Evolutionary conservation across 2,113 vertebrate genomes (phyloP), one percentile per base, ranked within the genome.

Genomic region (Pelecanoides urinatrix): DNA sequence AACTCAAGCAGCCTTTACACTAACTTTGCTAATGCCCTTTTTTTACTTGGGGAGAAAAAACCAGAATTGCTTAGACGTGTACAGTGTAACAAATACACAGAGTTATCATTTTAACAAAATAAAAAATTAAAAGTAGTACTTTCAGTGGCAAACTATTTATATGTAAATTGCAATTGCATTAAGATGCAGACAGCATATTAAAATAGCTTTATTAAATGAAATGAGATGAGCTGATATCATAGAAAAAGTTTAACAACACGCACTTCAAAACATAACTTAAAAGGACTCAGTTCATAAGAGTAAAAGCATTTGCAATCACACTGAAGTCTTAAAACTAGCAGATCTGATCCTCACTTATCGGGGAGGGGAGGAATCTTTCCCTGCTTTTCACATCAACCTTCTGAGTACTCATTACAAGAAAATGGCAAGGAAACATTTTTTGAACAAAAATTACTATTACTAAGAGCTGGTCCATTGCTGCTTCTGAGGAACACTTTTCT

Each of bases 161-260:
- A 56, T 62, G 85, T 44, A 82, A 93, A 93, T 9, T 50, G 12
- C 21, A 91, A 87, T 29, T 77, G 17, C n/a, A 62, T 59, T 90
- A 81, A 92, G 77, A 92, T 0, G 0, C 55, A 78, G 45, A 52
- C 34, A 77, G 76, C 45, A 81, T 87, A 93, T 91, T 91, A 74
- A 91, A 90, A 90, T 32, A 78, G 26, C 26, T 89, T 87, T 94
- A 77, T 77, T 85, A 78, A 87, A 94, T 55, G 15, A 91, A 94
- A 90, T 38, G 59, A 85, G 38, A 90, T 93, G 73, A 88, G 66
- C 8, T 34, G 66, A 40, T 85, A 90, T 14, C 9, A 62, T 9
- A 80, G 55, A 66, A n/a, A 47, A 70, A 47, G 52, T 71, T 74
- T 89, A 86, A 83, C 32, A 84, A 5, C 29, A 45, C 1, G 0